These are phyloP conservation scores for Lagorchestes hirsutus DNA, from an alignment of 2,797 vertebrate species.

Conservation along the genomic window DNA sequence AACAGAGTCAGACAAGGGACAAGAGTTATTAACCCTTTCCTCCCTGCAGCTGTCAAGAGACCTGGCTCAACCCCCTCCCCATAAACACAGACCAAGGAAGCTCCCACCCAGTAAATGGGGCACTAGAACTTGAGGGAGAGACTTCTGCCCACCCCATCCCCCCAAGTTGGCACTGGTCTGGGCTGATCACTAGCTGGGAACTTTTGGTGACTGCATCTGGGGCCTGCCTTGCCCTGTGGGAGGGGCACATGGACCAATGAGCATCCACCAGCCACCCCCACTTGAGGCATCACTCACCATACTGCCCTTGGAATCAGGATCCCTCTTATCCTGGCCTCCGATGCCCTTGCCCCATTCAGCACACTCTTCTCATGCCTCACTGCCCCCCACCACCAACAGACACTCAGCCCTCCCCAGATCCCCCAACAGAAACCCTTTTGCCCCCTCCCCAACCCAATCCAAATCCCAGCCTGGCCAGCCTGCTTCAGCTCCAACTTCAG, in stretches of 20 bases:
- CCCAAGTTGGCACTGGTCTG: not conserved
- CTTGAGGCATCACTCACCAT: not conserved
- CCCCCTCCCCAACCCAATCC: not conserved
- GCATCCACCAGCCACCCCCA: not conserved
- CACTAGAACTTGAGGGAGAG: not conserved
- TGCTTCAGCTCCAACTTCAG: not conserved
- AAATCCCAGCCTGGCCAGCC: not conserved
- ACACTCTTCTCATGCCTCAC: not conserved
- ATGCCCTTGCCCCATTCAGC: not conserved
- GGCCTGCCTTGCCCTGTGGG: not conserved
- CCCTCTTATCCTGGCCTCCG: not conserved
- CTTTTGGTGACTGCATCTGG: not conserved
- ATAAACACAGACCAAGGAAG: not conserved
- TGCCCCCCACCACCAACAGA: not conserved
- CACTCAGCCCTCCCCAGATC: not conserved
- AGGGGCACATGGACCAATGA: not conserved
- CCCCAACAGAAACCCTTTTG: not conserved
- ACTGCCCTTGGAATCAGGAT: not conserved
- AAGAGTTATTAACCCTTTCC: not conserved
- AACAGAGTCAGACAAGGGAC: not conserved
- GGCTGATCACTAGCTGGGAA: not conserved
- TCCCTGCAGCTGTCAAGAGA: not conserved
- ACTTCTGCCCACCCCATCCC: not conserved
- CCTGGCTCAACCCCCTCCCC: not conserved
- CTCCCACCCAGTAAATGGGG: not conserved